Conservation (phyloP, 2,888 invertebrate genomes). For the Orchestes rusci region DNA sequence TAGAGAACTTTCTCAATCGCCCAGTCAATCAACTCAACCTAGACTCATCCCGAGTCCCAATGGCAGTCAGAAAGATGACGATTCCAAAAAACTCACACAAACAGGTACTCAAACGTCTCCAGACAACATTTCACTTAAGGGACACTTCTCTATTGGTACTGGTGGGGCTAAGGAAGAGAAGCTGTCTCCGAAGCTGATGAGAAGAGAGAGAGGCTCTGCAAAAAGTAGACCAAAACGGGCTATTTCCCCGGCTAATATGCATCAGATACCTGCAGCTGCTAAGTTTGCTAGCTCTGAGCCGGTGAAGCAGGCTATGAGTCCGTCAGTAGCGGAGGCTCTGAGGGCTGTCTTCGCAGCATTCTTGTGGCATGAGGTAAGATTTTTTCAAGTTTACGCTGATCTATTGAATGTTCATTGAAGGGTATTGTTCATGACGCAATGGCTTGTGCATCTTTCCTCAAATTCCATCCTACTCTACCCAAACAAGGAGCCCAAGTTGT, state of each 20-base stretch:
- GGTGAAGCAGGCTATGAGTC: constrained; percentile 79
- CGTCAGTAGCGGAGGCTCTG: constrained; percentile 85
- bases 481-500: constrained; percentile 73
- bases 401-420: constrained; percentile 27
- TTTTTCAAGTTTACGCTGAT: constrained; percentile 1
- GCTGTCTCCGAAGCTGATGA: constrained; percentile 49
- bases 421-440: constrained; percentile 96
- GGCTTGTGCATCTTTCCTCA: constrained; percentile 93
- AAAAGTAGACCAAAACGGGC: constrained; percentile 46
- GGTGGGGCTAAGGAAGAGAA: constrained; percentile 47
- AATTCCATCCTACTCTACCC: constrained; percentile 82
- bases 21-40: constrained; percentile 47
- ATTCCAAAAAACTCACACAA: constrained; percentile 50
- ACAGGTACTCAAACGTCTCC: constrained; percentile 68
- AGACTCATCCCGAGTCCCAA: constrained; percentile 49
- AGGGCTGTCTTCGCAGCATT: constrained; percentile 95
- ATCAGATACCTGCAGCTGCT: constrained; percentile 38
- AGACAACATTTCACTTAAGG: constrained; percentile 45
- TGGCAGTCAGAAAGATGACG: too few relatives aligned
- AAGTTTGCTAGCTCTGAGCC: constrained; percentile 48
- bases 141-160: constrained; percentile 55
- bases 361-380: constrained; percentile 77
- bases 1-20: constrained; percentile 53
- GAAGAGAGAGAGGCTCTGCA: constrained; percentile 49
- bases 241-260: constrained; percentile 42